Base-by-base conservation (phyloP, 1,140 invertebrate species). In the Pachypsylla venusta region DNA sequence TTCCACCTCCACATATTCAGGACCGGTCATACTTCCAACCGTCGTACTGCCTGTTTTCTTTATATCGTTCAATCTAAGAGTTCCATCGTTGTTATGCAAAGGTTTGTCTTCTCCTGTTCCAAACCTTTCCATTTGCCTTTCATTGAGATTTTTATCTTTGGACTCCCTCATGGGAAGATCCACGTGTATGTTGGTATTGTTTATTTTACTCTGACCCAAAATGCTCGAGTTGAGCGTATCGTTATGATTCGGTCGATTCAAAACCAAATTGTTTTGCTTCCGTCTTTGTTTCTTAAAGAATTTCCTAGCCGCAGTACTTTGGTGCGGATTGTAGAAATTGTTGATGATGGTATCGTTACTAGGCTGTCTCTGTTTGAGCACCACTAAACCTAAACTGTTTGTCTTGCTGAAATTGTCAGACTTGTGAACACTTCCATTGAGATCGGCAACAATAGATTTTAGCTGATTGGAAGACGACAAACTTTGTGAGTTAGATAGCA, bases 261-360 rank as follows among this genome's bases (percentile, higher is more conserved):
- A 70, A 62, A 83, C 82, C 24, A 89, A 72, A 68, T 85, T 87
- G 69, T 84, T 88, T 54, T 81, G 77, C 65, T 83, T 83, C 66
- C 75, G 61, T 40, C 62, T n/a, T 22, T 48, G 87, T 67, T 89
- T 91, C 61, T 89, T 87, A 70, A 93, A 93, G 70, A 93, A 93
- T 66, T 89, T 91, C 61, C 88, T 79, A 0, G 91, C 90, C 1
- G 92, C 87, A 14, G 88, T 89, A 69, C 88, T 93, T 70, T 95
- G 91, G 67, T 88, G 85, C 0, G 89, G 87, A 75, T 95, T 93
- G 67, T 93, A 93, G 70, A 93, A 95, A 70, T 88, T 79, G 65
- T 90, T 48, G 7, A 48, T 19, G 42, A 48, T n/a, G n/a, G 42
- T 48, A n/a, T 48, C 42, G n/a, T 35, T 35, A 19, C 42, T 19